A percentile compares a stretch with the other conserved stretches of the same genome.
phyloP scores from a whole-genome alignment of 2,113 vertebrate genomes.

The Saccopteryx leptura region DNA sequence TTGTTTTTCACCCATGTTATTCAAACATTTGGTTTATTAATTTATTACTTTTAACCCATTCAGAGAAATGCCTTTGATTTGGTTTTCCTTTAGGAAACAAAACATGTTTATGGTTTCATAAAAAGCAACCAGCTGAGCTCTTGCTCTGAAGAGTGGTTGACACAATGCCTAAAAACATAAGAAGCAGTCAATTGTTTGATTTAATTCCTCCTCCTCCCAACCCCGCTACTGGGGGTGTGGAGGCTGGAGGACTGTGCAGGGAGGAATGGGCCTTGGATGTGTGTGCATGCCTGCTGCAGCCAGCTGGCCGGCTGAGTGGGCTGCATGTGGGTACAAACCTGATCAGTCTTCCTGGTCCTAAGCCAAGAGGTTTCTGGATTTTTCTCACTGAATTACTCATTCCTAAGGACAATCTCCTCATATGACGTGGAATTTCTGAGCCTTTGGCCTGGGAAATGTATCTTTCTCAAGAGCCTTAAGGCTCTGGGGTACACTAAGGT shows the following conservation, averaged over 20 bases:
- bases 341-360: background rate
- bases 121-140: slow-evolving; percentile 72
- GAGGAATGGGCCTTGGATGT: background rate
- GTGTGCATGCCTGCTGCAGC: background rate
- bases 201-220: background rate
- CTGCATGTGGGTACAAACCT: slow-evolving; percentile 27
- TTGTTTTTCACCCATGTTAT: slow-evolving; percentile 84
- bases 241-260: background rate
- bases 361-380: slow-evolving; percentile 60
- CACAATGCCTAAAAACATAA: slow-evolving; percentile 56
- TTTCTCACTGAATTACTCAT: slow-evolving; percentile 59
- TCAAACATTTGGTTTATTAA: slow-evolving; percentile 85
- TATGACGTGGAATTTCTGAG: slow-evolving; percentile 37
- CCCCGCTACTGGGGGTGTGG: background rate
- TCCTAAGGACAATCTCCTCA: slow-evolving; percentile 48
- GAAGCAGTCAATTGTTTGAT: slow-evolving; percentile 63
- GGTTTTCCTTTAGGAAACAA: slow-evolving; percentile 76
- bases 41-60: slow-evolving; percentile 86
- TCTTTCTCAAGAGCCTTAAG: background rate
- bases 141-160: slow-evolving; percentile 62
- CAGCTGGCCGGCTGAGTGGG: background rate
- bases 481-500: background rate
- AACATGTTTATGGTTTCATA: slow-evolving; percentile 73
- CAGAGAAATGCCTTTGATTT: slow-evolving; percentile 79
- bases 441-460: background rate